Conservation (phyloP, 2,113 vertebrate species). For the Actenoides hombroni region DNA sequence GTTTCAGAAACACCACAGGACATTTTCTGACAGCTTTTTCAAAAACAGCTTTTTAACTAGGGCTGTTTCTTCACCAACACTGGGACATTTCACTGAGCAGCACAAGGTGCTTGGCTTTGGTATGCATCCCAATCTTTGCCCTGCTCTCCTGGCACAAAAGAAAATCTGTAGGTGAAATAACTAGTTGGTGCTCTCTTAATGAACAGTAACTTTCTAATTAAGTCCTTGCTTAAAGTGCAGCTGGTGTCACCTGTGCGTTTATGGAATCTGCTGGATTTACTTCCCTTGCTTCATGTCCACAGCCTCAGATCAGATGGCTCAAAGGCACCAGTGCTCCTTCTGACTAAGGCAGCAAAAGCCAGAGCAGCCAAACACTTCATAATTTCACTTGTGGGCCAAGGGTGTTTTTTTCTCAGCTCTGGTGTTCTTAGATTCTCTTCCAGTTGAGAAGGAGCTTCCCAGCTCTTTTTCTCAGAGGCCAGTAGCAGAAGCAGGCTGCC, state of each 20-base stretch:
- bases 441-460: not conserved
- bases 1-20: not conserved
- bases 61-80: not conserved
- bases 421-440: not conserved
- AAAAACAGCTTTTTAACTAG: not conserved
- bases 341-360: not conserved
- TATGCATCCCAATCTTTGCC: not conserved
- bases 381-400: not conserved
- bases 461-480: not conserved
- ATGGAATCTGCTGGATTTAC: not conserved
- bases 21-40: not conserved
- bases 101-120: not conserved
- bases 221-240: not conserved
- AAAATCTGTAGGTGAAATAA: conserved; percentile 3
- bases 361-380: not conserved
- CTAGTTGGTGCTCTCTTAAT: conserved; percentile 26
- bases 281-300: not conserved
- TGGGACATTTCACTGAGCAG: not conserved
- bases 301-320: not conserved
- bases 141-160: not conserved
- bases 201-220: conserved; percentile 53
- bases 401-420: not conserved
- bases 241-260: not conserved
- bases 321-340: not conserved
- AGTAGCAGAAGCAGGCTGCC: not conserved